Conservation (phyloP, 2,888 invertebrate genomes). For the Eudemis profundana region DNA sequence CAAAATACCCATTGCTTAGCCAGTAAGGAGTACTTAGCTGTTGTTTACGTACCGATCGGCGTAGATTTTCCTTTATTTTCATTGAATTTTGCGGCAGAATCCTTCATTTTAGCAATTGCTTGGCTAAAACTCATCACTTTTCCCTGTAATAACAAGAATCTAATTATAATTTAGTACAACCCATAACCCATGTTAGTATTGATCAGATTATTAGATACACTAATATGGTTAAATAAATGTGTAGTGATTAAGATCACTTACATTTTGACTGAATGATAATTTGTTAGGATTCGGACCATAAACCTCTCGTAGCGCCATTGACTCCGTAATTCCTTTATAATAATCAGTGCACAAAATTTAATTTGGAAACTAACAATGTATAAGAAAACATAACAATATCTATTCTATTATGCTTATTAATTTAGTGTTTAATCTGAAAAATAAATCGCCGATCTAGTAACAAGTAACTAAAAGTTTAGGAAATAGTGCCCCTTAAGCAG, state of each 20-base stretch:
- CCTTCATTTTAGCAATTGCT: conserved; percentile 69
- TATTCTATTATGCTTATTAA: conserved; percentile 12
- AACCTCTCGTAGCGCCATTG: conserved; percentile 33
- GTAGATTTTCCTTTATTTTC: conserved; percentile 74
- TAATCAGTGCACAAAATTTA: conserved; percentile 19
- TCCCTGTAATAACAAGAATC: conserved; percentile 22
- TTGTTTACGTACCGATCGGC: conserved; percentile 73
- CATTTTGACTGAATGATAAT: conserved; percentile 14
- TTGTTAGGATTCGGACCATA: conserved; percentile 19
- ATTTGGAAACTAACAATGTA: background rate
- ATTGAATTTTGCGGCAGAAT: conserved; percentile 61
- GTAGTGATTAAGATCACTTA: conserved; percentile 5
- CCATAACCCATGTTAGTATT: no score
- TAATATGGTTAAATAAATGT: background rate
- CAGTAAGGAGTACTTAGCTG: no score
- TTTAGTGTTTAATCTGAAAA: background rate
- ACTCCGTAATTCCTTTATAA: conserved; percentile 3
- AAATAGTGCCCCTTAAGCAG: no score
- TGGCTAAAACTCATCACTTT: conserved; percentile 68
- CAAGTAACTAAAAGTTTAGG: no score
- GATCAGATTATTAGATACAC: no score
- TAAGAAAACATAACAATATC: conserved; percentile 8
- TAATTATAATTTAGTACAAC: background rate
- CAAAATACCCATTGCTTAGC: no score
- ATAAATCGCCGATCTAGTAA: no score